Conservation (phyloP, 2,888 invertebrate species). For the Lapara coniferarum region DNA sequence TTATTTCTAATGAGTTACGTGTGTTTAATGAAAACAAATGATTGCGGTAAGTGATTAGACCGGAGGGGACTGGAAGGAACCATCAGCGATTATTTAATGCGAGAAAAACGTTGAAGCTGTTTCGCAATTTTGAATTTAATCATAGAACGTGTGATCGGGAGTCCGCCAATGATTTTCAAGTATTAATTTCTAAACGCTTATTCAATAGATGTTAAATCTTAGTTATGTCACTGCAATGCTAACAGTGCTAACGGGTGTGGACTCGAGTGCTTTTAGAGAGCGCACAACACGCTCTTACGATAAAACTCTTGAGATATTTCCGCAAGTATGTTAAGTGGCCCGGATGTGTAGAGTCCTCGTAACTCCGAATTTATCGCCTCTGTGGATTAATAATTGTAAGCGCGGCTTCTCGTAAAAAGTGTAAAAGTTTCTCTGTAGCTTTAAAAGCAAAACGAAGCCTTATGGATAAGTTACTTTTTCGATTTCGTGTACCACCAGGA, state of each 20-base stretch:
- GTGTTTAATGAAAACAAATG: conserved; percentile 26
- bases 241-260: conserved; percentile 53
- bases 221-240: conserved; percentile 61
- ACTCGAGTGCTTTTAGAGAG: conserved; percentile 63
- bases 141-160: background rate
- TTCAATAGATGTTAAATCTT: conserved; percentile 49
- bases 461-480: conserved; percentile 13
- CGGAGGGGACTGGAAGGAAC: conserved; percentile 15
- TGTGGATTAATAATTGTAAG: conserved; percentile 44
- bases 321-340: conserved; percentile 59
- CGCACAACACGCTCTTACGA: conserved; percentile 38
- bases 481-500: background rate
- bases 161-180: conserved; percentile 29
- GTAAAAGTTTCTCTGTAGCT: conserved; percentile 23
- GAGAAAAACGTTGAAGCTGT: conserved; percentile 2
- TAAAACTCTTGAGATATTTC: conserved; percentile 51
- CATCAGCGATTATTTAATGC: conserved; percentile 10
- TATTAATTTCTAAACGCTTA: conserved; percentile 54
- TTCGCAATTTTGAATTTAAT: background rate
- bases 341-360: conserved; percentile 46
- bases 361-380: conserved; percentile 48
- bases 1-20: background rate
- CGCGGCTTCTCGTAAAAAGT: conserved; percentile 15
- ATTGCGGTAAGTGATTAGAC: conserved; percentile 27
- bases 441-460: conserved; percentile 22